Base-by-base conservation (phyloP, 2,113 vertebrate genomes). In the Macroglossus sobrinus region DNA sequence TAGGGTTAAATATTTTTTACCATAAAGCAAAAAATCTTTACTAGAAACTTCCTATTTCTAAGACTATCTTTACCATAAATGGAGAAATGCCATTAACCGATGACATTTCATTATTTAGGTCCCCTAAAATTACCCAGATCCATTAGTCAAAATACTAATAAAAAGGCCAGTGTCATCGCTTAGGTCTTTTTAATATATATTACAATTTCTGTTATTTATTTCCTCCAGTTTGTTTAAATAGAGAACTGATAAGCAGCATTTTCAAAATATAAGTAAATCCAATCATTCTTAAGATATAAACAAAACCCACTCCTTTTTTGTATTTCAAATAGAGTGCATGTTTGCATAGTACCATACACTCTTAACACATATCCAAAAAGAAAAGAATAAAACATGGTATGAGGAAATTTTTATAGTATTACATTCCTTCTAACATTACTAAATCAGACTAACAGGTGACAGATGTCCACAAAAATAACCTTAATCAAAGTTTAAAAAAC, bases 21-120 rank as follows among this genome's bases (percentile, higher is more conserved):
- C n/a, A 93, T 74, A 82, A 74, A 81, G 26, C 61, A 75, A 53
- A 95, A 75, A 75, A 81, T 53, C 22, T 89, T 78, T 76, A 95
- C 15, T n/a, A 92, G 40, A 57, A 86, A 59, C 38, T 66, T 75
- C 21, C 22, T 71, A 94, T 72, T 78, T 78, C 50, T 33, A 89
- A 43, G 33, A 38, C 78, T 84, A 89, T 12, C 13, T 84, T 89
- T 53, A 89, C 15, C 35, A 84, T 43, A 82, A 89, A 76, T 89
- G 59, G 30, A 88, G 40, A 95, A 93, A 61, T 47, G 50, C 18
- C 38, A 69, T 30, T 68, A 66, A 85, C 14, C 10, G 71, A 53
- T n/a, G 76, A 74, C 47, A 82, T 38, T 87, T 68, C 15, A 82
- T 82, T 53, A 78, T 59, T 61, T 55, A 66, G 66, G 66, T 74